A percentile compares a stretch with the other conserved stretches of the same genome.
These are phyloP conservation scores for Rhyacichthys aspro DNA, from an alignment of 2,797 vertebrate genomes.

Conservation along the genomic window DNA sequence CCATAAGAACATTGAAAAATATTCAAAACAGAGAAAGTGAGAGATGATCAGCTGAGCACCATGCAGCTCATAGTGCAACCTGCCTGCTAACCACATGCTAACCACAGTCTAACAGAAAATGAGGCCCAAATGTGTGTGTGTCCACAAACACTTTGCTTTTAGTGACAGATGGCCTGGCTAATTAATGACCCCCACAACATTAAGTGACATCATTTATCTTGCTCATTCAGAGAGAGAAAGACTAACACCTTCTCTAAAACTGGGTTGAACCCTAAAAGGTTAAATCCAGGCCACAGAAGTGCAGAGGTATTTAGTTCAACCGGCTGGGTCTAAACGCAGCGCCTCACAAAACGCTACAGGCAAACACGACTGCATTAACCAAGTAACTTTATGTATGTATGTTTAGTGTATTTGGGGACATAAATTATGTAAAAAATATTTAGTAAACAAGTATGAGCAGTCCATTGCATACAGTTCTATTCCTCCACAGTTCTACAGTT, in stretches of 20 bases:
- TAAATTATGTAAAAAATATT: too few relatives aligned
- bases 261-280: constrained; percentile 24
- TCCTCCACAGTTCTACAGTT: too few relatives aligned
- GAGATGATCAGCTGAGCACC: constrained; percentile 28
- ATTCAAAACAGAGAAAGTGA: background rate
- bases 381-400: too few relatives aligned
- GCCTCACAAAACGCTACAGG: background rate
- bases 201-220: constrained; percentile 43
- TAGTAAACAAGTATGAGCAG: too few relatives aligned
- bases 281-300: constrained; percentile 21
- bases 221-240: constrained; percentile 11
- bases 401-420: too few relatives aligned
- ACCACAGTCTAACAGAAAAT: constrained; percentile 32
- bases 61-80: too few relatives aligned
- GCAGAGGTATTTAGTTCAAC: constrained; percentile 34
- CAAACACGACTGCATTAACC: constrained; percentile 7
- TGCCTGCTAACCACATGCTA: constrained; percentile 26
- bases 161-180: constrained; percentile 47
- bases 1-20: background rate
- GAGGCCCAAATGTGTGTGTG: constrained; percentile 4
- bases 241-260: constrained; percentile 21
- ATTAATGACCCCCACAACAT: constrained; percentile 14
- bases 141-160: constrained; percentile 11
- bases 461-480: too few relatives aligned
- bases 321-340: constrained; percentile 8